Evolutionary conservation across 2,113 vertebrate species (phyloP).

Genomic region (Cottus gobio): DNA sequence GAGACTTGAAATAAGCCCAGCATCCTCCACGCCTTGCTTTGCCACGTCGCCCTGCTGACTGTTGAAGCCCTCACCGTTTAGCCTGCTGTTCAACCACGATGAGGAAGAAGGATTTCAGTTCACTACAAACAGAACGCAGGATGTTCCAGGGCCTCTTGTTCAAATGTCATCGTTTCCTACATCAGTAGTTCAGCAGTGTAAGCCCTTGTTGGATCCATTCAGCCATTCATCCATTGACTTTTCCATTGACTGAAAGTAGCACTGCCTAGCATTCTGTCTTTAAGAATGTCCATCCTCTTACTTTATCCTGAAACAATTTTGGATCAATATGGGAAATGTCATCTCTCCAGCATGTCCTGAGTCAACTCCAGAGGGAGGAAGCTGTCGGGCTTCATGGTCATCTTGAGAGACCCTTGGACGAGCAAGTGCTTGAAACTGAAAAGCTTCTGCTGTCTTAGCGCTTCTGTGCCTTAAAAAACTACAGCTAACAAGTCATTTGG

Average conservation of each 20-base stretch:
- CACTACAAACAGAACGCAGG: not conserved
- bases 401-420: not conserved
- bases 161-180: not conserved
- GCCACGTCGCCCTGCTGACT: not conserved
- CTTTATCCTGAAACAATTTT: not conserved
- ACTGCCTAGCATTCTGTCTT: not conserved
- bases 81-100: not conserved
- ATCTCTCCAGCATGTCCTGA: not conserved
- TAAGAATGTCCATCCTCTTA: not conserved
- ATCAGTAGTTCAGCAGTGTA: not conserved
- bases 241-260: not conserved
- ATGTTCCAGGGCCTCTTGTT: not conserved
- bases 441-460: not conserved
- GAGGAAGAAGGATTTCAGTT: not conserved
- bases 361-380: not conserved
- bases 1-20: not conserved
- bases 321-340: not conserved
- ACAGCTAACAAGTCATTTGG: conserved; percentile 20
- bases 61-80: not conserved
- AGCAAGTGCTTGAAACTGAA: not conserved
- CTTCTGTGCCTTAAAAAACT: not conserved
- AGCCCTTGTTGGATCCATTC: not conserved
- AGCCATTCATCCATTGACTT: not conserved
- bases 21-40: not conserved
- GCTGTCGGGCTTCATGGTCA: not conserved